Evolutionary conservation across 2,113 vertebrate species (phyloP), one percentile per base, ranked within the genome.

Genomic region (Carettochelys insculpta): DNA sequence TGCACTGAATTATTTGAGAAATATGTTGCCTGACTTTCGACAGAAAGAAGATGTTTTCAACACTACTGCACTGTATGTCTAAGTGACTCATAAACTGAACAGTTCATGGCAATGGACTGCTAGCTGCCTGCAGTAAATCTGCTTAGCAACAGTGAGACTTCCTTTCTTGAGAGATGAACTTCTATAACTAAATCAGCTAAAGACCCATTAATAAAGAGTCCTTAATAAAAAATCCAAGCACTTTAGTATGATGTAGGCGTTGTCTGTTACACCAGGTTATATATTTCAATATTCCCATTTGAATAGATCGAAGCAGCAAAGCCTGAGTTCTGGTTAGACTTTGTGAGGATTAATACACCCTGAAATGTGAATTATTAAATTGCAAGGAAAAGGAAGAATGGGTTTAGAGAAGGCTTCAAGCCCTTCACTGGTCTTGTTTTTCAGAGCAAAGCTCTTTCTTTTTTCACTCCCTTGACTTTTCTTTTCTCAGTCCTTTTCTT

Each of bases 301-400:
- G n/a, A 53, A 80, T 75, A 91, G 80, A 83, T 92, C n/a, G 90
- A 93, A 95, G 90, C 53, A 90, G 68, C 54, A 94, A 58, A 41
- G 9, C 84, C 81, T 6, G 9, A 41, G 84, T n/a, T 90, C 80
- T 88, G 84, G 91, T 86, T 2, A 11, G 43, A 84, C 68, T 82
- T 94, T 58, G 77, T 84, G 93, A 38, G 41, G 71, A 75, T 41
- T 22, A 75, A 85, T 91, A 87, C 94, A 82, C 82, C 82, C 83
- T 73, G 41, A 92, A 91, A 91, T 88, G 90, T 90, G 53, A 94
- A 94, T 95, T 91, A 95, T 93, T 87, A 16, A 95, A 56, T 19
- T 34, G 56, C 77, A 41, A 4, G n/a, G 38, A 34, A 24, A 86
- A 95, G 93, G 80, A 3, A 88, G 68, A 84, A 50, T 48, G 91